Base-by-base conservation (phyloP, 2,888 invertebrate species). In the Clitarchus hookeri region DNA sequence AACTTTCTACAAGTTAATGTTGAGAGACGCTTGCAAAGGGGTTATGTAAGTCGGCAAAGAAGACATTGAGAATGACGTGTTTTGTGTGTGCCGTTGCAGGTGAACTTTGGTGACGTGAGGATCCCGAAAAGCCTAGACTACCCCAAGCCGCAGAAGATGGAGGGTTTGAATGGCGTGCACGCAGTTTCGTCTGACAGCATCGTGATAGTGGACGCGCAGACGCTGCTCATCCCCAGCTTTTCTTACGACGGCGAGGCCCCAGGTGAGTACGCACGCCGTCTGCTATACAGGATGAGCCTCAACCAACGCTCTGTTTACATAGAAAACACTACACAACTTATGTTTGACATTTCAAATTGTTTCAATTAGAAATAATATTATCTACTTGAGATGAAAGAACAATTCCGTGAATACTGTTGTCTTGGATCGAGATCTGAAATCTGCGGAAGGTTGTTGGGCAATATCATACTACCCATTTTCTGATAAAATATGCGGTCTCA, bases 211-310 rank as follows among this genome's bases (percentile, higher is more conserved):
- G 98, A 98, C 91, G 97, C 98, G 27, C 98, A 98, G 93, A 98
- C 98, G 26, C 94, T 98, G 89, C 94, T 98, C 89, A 94, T 98
- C 89, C 97, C 98, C 36, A 96, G 96, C 92, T 97, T 98, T 91
- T 96, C 96, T 23, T 98, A 97, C 90, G 98, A 98, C 90, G 98
- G 98, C 87, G 96, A 96, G 92, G 98, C 98, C 84, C 98, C 98
- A 91, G 97, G 97, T 97, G 90, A 92, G 92, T 89, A 87, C 84
- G 86, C 36, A 3, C 36, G 1, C 36, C 4, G 36, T 3, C 36
- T 36, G 36, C 36, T 36, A 36, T 36, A 36, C 36, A 36, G 36
- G 4, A 36, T 36, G 36, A 3, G 1, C 36, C 36, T n/a, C n/a
- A n/a, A n/a, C n/a, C n/a, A n/a, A n/a, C n/a, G n/a, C n/a, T n/a